These are phyloP conservation scores for Rhagophthalmus giganteus DNA, from an alignment of 2,888 invertebrate species.

Conservation along the genomic window DNA sequence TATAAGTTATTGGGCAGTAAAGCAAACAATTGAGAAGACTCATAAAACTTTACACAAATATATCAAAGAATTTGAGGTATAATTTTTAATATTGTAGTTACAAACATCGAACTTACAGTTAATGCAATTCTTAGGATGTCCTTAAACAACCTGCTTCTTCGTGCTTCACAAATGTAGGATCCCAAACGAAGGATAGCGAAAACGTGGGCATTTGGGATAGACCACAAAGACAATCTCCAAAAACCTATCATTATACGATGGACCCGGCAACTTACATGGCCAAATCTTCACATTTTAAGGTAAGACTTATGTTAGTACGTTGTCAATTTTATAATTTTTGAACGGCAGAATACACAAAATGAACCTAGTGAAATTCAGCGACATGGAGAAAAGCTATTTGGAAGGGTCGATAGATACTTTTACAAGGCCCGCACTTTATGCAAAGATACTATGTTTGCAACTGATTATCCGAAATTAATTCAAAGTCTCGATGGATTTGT, in stretches of 20 bases:
- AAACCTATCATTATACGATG: constrained; percentile 57
- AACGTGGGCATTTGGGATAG: constrained; percentile 65
- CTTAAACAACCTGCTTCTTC: constrained; percentile 58
- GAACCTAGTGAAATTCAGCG: too few relatives aligned
- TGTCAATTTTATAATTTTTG: constrained; percentile 2
- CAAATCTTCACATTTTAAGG: constrained; percentile 39
- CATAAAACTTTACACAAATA: constrained; percentile 86
- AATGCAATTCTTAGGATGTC: constrained; percentile 54
- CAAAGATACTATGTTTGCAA: constrained; percentile 62
- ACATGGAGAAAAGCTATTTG: constrained; percentile 29
- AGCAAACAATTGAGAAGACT: constrained; percentile 83
- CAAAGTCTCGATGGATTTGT: constrained; percentile 69
- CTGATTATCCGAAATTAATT: constrained; percentile 64
- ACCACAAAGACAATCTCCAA: constrained; percentile 59
- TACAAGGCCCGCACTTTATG: constrained; percentile 67
- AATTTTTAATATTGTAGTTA: background rate
- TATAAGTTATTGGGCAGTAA: constrained; percentile 91
- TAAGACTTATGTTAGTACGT: too few relatives aligned
- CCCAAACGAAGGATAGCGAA: constrained; percentile 41
- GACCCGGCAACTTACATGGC: constrained; percentile 47
- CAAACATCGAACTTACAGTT: too few relatives aligned
- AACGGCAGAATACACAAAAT: too few relatives aligned
- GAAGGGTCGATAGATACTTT: constrained; percentile 50
- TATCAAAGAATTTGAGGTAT: constrained; percentile 79
- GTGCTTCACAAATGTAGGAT: constrained; percentile 55